Evolutionary conservation across 2,113 vertebrate genomes (phyloP).

Genomic region (Phyllostomus hastatus): DNA sequence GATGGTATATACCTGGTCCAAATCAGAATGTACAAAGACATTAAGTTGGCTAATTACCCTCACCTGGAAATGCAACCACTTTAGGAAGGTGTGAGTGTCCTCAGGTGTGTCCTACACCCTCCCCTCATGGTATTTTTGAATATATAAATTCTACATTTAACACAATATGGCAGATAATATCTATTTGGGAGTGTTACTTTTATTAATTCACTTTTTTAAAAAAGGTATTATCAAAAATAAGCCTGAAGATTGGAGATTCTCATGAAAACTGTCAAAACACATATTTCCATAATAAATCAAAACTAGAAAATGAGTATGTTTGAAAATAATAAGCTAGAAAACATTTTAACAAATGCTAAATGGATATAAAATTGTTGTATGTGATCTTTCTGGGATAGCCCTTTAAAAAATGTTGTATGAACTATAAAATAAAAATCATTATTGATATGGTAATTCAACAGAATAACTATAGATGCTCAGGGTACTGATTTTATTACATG

Average conservation of each 20-base stretch:
- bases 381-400: not conserved
- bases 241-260: not conserved
- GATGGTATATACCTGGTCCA: not conserved
- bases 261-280: not conserved
- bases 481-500: not conserved
- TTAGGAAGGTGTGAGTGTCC: not conserved
- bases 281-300: not conserved
- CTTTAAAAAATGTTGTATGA: not conserved
- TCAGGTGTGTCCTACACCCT: not conserved
- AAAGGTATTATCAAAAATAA: not conserved
- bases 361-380: not conserved
- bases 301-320: not conserved
- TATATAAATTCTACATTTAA: not conserved
- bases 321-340: not conserved
- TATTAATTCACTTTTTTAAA: not conserved
- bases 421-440: not conserved
- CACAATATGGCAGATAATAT: not conserved
- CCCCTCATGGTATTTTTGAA: not conserved
- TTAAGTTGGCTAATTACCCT: not conserved
- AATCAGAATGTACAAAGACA: not conserved
- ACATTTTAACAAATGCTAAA: not conserved
- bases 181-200: not conserved
- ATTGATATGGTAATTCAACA: not conserved
- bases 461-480: not conserved
- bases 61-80: not conserved